Conservation (phyloP, 1,140 invertebrate species). For the Trichonephila clavipes region DNA sequence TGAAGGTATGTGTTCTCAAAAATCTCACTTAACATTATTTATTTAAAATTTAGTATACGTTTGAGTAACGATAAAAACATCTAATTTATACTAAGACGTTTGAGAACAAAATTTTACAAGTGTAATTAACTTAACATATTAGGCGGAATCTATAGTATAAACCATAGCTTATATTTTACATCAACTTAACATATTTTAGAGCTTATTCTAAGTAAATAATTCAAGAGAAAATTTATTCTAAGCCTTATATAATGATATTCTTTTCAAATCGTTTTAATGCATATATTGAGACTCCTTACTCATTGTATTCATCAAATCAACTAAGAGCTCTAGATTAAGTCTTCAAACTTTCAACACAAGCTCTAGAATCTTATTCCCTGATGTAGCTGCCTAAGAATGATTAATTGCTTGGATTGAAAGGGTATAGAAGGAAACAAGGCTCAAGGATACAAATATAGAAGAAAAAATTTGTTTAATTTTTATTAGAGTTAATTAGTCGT, state of each 20-base stretch:
- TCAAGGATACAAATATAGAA: neutral
- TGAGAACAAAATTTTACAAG: too few species aligned
- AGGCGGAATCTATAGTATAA: too few species aligned
- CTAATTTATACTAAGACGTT: too few species aligned
- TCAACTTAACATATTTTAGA: neutral
- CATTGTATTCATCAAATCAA: conserved; percentile 3
- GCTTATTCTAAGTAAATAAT: conserved; percentile 54
- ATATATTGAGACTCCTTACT: neutral
- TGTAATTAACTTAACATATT: too few species aligned
- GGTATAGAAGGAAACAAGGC: neutral
- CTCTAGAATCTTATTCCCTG: neutral
- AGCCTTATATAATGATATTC: neutral
- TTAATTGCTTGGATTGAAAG: conserved; percentile 15
- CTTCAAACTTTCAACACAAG: neutral
- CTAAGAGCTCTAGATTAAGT: conserved; percentile 16
- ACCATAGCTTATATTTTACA: too few species aligned
- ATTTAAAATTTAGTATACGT: too few species aligned
- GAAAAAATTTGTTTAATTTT: neutral
- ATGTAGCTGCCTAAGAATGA: neutral
- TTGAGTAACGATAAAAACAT: too few species aligned
- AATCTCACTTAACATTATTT: too few species aligned
- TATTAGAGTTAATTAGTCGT: neutral
- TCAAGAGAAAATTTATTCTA: conserved; percentile 1
- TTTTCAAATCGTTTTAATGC: neutral
- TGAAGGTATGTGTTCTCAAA: too few species aligned